These are phyloP conservation scores for Potamarius usumacintae DNA, from an alignment of 2,113 vertebrate species.

Conservation along the genomic window DNA sequence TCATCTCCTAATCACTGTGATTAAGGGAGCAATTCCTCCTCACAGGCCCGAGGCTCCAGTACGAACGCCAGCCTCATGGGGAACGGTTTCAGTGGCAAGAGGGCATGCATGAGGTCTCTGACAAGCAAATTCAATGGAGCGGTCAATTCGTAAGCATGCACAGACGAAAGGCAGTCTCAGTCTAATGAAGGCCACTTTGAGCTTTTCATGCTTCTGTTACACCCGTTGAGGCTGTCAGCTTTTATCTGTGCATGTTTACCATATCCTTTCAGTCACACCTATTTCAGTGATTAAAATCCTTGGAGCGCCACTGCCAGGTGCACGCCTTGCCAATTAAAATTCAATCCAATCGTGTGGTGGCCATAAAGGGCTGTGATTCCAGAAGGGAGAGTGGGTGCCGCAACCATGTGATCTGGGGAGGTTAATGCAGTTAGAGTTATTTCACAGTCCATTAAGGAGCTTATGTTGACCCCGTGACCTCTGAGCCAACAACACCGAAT, in stretches of 20 bases:
- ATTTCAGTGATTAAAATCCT: constrained; percentile 72
- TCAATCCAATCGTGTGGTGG: constrained; percentile 92
- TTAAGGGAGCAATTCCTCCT: constrained; percentile 31
- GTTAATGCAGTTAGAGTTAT: constrained; percentile 99
- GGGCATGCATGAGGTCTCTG: constrained; percentile 35
- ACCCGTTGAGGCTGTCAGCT: constrained; percentile 23
- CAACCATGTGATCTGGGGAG: constrained; percentile 90
- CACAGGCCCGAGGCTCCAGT: constrained; percentile 11
- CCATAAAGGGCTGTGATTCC: constrained; percentile 83
- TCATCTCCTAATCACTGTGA: constrained; percentile 39
- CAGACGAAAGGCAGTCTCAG: constrained; percentile 28
- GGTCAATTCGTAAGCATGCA: constrained; percentile 30
- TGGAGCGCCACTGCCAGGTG: constrained; percentile 69
- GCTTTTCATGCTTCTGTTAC: constrained; percentile 27
- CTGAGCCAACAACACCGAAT: constrained; percentile 95
- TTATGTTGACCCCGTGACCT: constrained; percentile 96
- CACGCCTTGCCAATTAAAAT: constrained; percentile 76
- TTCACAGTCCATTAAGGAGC: constrained; percentile 99
- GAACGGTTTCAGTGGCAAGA: background rate
- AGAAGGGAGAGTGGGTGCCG: constrained; percentile 84
- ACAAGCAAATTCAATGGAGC: constrained; percentile 40
- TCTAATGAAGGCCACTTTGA: constrained; percentile 41
- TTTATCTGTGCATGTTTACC: constrained; percentile 50
- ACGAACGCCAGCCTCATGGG: background rate
- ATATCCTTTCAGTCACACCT: constrained; percentile 66